Base-by-base conservation (phyloP, 2,888 invertebrate species). In the Rotaria magnacalcarata region DNA sequence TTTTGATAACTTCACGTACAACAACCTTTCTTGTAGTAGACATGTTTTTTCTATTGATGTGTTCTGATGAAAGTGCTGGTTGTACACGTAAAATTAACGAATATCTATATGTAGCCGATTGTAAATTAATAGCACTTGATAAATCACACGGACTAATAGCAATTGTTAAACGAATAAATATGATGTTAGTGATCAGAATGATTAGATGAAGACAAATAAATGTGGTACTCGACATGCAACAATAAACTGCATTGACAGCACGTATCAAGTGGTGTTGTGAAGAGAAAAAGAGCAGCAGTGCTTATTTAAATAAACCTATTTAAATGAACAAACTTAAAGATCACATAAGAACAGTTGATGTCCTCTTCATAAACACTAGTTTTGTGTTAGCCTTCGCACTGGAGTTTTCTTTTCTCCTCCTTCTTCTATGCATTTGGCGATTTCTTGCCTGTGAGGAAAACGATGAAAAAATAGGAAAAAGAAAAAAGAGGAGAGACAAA, bases 41-140 rank as follows among this genome's bases (percentile, higher is more conserved):
- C 11, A 14, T 34, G 4, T 34, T 67, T 34, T 6, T 34, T 1
- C 2, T 19, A 7, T 67, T 14, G 19, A 5, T 19, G 34, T 67
- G 67, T 34, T 67, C 67, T 14, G 27, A 67, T 67, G 14, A 34
- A 19, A 19, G 16, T 19, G 34, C 19, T n/a, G 47, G 80, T 47
- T 80, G 80, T 2, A 80, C 80, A 47, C 47, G 80, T 47, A 80
- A 47, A 14, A 80, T 34, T 3, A 80, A 24, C 6, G 80, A n/a
- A 80, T 80, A n/a, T 47, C 24, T 47, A 80, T 47, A 80, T 47
- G 80, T 14, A 80, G 80, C 80, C 11, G 47, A 24, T 80, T 80
- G 80, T 47, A 80, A 14, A 47, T 47, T 10, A 41, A 47, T 24
- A 11, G 47, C 10, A 80, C 47, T 80, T 67, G 34, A 67, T 16